Conservation (phyloP, 2,113 vertebrate genomes). For the Rhineura floridana region DNA sequence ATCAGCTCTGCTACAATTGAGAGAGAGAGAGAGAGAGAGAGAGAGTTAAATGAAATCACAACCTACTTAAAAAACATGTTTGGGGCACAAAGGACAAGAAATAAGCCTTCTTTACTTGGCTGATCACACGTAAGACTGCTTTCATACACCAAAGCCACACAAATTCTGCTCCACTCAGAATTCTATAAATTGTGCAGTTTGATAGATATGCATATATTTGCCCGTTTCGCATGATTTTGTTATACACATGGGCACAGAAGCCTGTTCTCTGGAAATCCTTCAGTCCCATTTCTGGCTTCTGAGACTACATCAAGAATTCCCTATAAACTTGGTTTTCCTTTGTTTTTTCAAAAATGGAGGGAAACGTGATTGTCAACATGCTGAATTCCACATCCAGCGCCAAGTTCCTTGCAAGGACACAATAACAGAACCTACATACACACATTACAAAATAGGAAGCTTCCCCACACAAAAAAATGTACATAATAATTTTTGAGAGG, state of each 20-base stretch:
- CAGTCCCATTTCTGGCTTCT: too few relatives aligned
- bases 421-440: background rate
- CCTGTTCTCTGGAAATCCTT: background rate
- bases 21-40: constrained; percentile 45
- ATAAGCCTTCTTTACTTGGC: background rate
- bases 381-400: background rate
- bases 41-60: constrained; percentile 15
- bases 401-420: background rate
- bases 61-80: background rate
- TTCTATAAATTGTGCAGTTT: background rate
- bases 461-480: too few relatives aligned
- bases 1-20: constrained; percentile 84
- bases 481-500: too few relatives aligned
- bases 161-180: background rate
- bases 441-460: too few relatives aligned
- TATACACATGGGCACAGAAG: background rate
- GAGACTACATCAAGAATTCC: too few relatives aligned
- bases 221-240: background rate
- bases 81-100: background rate
- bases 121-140: background rate
- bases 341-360: too few relatives aligned
- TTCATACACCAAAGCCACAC: background rate
- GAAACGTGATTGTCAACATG: background rate
- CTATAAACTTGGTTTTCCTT: too few relatives aligned
- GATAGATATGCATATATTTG: background rate